Percentiles rank a stretch among this genome's conserved stretches.
phyloP scores from a whole-genome alignment of 2,888 invertebrate species.

The Abrostola tripartita region DNA sequence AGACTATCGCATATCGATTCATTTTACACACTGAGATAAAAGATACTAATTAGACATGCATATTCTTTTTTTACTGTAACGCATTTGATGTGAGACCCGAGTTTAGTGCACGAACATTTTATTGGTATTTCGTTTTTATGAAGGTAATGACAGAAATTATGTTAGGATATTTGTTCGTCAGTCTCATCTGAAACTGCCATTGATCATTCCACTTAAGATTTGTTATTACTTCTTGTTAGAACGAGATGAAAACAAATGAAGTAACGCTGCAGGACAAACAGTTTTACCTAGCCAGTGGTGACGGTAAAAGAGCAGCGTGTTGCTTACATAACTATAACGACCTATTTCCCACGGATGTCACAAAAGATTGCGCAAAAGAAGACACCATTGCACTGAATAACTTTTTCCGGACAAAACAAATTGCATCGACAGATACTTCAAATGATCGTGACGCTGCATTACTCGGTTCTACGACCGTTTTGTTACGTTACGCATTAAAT shows the following conservation, averaged over 20 bases:
- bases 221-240: no score
- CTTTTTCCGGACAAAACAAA: conserved; percentile 34
- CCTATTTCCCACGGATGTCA: conserved; percentile 41
- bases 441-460: conserved; percentile 48
- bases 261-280: no score
- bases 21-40: conserved; percentile 66
- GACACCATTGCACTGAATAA: conserved; percentile 13
- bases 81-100: conserved; percentile 51
- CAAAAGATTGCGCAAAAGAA: conserved; percentile 31
- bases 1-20: conserved; percentile 63
- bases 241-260: no score
- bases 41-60: conserved; percentile 72
- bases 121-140: conserved; percentile 49
- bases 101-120: conserved; percentile 55
- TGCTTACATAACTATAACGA: conserved; percentile 4
- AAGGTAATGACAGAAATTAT: conserved; percentile 45
- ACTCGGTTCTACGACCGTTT: conserved; percentile 29
- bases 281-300: no score
- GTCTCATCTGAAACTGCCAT: not conserved
- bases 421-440: conserved; percentile 39
- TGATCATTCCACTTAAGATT: no score
- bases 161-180: conserved; percentile 17
- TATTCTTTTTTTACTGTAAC: conserved; percentile 55
- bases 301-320: not conserved
- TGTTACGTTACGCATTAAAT: conserved; percentile 48